Evolutionary conservation across 2,888 invertebrate genomes (phyloP).

Genomic region (Sminthurinus aureus): DNA sequence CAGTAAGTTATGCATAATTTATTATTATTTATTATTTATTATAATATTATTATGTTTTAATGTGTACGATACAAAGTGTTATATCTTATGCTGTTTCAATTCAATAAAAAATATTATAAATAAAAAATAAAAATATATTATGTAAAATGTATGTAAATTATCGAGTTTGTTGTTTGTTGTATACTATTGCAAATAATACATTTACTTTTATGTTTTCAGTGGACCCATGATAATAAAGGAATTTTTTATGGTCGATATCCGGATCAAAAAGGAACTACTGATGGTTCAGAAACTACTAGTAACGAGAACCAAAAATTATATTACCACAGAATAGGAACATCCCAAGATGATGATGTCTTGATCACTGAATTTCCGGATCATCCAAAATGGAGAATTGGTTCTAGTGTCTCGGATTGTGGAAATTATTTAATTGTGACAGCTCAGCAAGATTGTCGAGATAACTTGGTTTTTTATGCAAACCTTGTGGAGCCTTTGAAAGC

Average conservation of each 20-base stretch:
- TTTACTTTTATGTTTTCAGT: too few species aligned
- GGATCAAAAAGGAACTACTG: slow-evolving; percentile 80
- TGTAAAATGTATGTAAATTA: too few species aligned
- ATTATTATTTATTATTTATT: too few species aligned
- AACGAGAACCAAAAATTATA: slow-evolving; percentile 92
- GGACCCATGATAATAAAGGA: slow-evolving; percentile 95
- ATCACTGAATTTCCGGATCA: slow-evolving; percentile 90
- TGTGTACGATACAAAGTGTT: too few species aligned
- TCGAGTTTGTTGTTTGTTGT: too few species aligned
- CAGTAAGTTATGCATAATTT: too few species aligned
- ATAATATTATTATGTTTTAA: too few species aligned
- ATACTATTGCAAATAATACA: too few species aligned
- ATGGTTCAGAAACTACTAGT: slow-evolving; percentile 89
- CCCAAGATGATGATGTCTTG: slow-evolving; percentile 84
- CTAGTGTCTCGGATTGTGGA: slow-evolving; percentile 90
- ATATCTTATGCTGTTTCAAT: too few species aligned
- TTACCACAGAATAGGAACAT: slow-evolving; percentile 87
- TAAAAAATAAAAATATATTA: too few species aligned
- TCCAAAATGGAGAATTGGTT: slow-evolving; percentile 85
- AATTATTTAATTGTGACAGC: slow-evolving; percentile 83
- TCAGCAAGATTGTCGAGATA: slow-evolving; percentile 89
- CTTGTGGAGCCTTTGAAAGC: slow-evolving; percentile 67
- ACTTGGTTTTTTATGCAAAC: slow-evolving; percentile 85
- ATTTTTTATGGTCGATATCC: slow-evolving; percentile 94
- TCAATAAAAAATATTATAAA: too few species aligned